Conservation (phyloP, 53 echinoderm and acorn worm genomes). For the Zoroaster sp. region DNA sequence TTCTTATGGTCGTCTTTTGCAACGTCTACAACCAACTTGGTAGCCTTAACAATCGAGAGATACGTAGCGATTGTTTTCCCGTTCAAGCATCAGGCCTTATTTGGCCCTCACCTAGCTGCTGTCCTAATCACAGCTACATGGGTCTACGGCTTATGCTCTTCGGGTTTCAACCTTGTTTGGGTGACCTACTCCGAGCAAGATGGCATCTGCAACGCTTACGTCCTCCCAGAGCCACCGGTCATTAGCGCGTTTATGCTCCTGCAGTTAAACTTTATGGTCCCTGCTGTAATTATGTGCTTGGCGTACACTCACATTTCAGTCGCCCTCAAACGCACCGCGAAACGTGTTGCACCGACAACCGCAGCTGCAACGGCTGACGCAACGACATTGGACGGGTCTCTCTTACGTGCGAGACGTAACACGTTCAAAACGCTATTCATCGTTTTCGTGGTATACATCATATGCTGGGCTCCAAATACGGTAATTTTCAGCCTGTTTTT, state of each 20-base stretch:
- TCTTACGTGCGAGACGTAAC: conserved; percentile 13
- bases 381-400: not conserved
- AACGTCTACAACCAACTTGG: conserved; percentile 82
- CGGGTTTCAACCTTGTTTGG: conserved; percentile 33
- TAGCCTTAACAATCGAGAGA: conserved; percentile 78
- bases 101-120: conserved; percentile 52
- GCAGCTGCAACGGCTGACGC: not conserved
- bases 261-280: conserved; percentile 29
- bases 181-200: not conserved
- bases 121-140: not conserved
- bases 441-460: conserved; percentile 23
- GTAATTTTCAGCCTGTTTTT: conserved; percentile 13
- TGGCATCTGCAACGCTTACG: not conserved
- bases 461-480: conserved; percentile 36
- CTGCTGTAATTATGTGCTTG: conserved; percentile 15
- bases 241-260: conserved; percentile 18
- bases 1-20: conserved; percentile 79
- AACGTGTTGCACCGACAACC: not conserved
- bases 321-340: conserved; percentile 10
- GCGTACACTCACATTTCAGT: conserved; percentile 13
- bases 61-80: conserved; percentile 86
- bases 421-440: conserved; percentile 37
- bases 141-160: conserved; percentile 6
- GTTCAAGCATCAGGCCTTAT: conserved; percentile 69
- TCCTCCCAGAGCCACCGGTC: conserved; percentile 10